Evolutionary conservation across 2,113 vertebrate species (phyloP).

Genomic region (Limanda limanda): DNA sequence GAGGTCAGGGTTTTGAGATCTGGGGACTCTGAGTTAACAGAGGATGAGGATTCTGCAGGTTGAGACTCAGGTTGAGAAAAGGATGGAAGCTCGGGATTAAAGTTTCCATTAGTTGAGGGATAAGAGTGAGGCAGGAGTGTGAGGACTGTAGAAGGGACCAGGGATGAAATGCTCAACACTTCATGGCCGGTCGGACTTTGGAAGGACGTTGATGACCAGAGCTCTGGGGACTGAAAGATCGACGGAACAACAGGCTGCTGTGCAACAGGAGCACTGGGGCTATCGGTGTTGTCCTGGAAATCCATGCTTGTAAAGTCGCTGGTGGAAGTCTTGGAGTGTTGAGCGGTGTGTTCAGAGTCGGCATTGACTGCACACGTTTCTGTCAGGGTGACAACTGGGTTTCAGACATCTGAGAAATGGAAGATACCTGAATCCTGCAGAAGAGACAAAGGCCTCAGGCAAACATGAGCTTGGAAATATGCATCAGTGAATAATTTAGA

Average conservation of each 20-base stretch:
- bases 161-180: constrained; percentile 63
- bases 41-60: constrained; percentile 12
- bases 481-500: background rate
- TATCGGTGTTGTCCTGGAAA: constrained; percentile 4
- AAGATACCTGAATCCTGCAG: constrained; percentile 30
- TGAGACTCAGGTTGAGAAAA: constrained; percentile 17
- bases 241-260: constrained; percentile 6
- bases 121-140: constrained; percentile 44
- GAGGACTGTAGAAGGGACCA: constrained; percentile 57
- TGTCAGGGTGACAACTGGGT: background rate
- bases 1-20: constrained; percentile 5
- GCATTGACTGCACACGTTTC: background rate
- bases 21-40: constrained; percentile 13
- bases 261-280: background rate
- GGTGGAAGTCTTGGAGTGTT: background rate
- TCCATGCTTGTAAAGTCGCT: constrained; percentile 28
- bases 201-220: constrained; percentile 38
- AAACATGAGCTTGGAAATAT: background rate
- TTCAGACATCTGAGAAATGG: background rate
- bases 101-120: background rate
- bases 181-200: constrained; percentile 34
- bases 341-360: background rate
- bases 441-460: constrained; percentile 14
- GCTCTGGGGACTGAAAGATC: constrained; percentile 6
- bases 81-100: constrained; percentile 19